Base-by-base conservation (phyloP, 2,113 vertebrate species). In the Pao palembangensis region DNA sequence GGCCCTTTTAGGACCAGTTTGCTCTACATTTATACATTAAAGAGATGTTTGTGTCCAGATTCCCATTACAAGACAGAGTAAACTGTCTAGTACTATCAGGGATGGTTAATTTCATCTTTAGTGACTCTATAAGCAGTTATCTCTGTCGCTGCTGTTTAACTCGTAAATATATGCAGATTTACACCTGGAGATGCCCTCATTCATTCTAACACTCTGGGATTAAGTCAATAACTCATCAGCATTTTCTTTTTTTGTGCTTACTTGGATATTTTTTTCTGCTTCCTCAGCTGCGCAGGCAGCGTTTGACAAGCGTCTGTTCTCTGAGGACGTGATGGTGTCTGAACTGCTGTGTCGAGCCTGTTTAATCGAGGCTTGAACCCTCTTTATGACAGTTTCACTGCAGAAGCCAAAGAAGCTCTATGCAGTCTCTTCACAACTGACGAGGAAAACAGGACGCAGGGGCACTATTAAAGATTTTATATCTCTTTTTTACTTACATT, bases 141-240 rank as follows among this genome's bases (percentile, higher is more conserved):
- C 34, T 20, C 12, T 18, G 19, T 43, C 23, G 1, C 43, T 16
- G 38, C 20, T 56, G 52, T 14, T 6, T 4, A 42, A 18, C 31
- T 8, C 5, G 38, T 19, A 12, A 6, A 6, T 31, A 57, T 21
- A 43, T n/a, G 6, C n/a, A 4, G 0, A 23, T 52, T 19, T 34
- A 67, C 44, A 25, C 14, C 54, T 46, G 38, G 20, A 48, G 49
- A 42, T 49, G 44, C 16, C 17, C 59, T 51, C 10, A 38, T 12
- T 38, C 1, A 38, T 11, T 12, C 1, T 2, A 51, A 34, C 19
- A 15, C 28, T n/a, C 31, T 17, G 18, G 34, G 34, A 38, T 16
- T 51, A 55, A 51, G 59, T 51, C 65, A 18, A 11, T 19, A 52
- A 25, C 28, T 17, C 11, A 16, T 71, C 73, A 67, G 68, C 68